Conservation (phyloP, 2,113 vertebrate genomes). For the Argyrosomus japonicus region DNA sequence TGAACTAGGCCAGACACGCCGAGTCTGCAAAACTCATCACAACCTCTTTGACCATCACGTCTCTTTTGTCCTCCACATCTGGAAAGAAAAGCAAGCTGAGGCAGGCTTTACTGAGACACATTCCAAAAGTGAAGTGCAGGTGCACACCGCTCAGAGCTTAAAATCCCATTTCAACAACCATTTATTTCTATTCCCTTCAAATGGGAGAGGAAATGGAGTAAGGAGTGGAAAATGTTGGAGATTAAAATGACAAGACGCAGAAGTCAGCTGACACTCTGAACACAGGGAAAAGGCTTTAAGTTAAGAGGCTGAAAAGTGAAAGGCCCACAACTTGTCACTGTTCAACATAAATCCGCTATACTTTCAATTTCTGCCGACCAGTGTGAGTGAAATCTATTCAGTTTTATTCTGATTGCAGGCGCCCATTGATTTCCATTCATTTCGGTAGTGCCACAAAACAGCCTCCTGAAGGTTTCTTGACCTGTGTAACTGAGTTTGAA, state of each 20-base stretch:
- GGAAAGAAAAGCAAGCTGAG: slow-evolving; percentile 51
- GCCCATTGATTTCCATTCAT: background rate
- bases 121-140: slow-evolving; percentile 34
- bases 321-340: background rate
- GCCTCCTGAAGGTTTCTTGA: background rate
- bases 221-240: background rate
- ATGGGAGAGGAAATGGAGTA: slow-evolving; percentile 26
- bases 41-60: slow-evolving; percentile 19
- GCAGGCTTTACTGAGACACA: slow-evolving; percentile 50
- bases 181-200: background rate
- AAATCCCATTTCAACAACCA: slow-evolving; percentile 7
- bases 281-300: background rate
- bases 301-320: background rate
- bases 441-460: background rate
- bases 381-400: background rate
- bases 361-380: background rate
- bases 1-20: slow-evolving; percentile 53
- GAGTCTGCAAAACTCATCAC: slow-evolving; percentile 55
- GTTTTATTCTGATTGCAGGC: background rate
- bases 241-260: slow-evolving; percentile 51
- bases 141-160: slow-evolving; percentile 4
- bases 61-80: slow-evolving; percentile 36
- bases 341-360: background rate
- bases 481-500: background rate
- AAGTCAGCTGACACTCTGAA: slow-evolving; percentile 11